Percentiles rank a stretch among this genome's conserved stretches.
Conservation (phyloP, 2,113 vertebrate genomes). For the Stegastes partitus region DNA sequence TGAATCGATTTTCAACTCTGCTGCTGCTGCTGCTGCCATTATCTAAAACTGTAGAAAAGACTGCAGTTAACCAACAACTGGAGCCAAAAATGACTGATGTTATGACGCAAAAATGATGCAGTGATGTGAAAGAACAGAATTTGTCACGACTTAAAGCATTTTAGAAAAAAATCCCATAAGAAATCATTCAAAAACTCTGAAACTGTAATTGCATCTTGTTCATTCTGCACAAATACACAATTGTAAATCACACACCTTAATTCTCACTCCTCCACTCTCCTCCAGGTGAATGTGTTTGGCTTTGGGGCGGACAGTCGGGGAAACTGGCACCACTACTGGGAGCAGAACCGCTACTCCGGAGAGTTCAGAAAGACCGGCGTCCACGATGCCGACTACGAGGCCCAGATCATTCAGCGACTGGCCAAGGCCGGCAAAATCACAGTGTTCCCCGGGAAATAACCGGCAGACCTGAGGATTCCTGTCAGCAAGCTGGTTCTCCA, state of each 20-base stretch:
- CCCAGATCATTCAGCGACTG: conserved; percentile 93
- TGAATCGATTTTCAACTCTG: no score
- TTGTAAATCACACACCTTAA: neutral
- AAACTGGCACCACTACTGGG: conserved; percentile 99
- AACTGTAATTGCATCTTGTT: neutral
- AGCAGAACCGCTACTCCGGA: conserved; percentile 96
- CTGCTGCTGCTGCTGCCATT: no score
- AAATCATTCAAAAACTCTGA: no score
- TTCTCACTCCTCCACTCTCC: neutral
- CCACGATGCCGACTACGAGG: conserved; percentile 96
- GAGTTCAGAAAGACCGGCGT: conserved; percentile 98
- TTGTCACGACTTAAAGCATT: no score
- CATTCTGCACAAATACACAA: no score
- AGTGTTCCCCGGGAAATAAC: conserved; percentile 94
- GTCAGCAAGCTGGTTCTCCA: neutral
- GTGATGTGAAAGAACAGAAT: no score
- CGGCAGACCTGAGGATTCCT: neutral
- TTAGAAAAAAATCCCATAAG: no score
- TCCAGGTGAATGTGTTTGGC: conserved; percentile 97
- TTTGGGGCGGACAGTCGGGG: conserved; percentile 95
- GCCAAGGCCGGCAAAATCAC: conserved; percentile 93
- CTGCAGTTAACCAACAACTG: no score
- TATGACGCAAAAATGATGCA: no score
- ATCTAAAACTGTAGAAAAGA: no score
- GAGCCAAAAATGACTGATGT: no score